phyloP scores from a whole-genome alignment of 1,140 invertebrate species.

The Copidosoma floridanum region DNA sequence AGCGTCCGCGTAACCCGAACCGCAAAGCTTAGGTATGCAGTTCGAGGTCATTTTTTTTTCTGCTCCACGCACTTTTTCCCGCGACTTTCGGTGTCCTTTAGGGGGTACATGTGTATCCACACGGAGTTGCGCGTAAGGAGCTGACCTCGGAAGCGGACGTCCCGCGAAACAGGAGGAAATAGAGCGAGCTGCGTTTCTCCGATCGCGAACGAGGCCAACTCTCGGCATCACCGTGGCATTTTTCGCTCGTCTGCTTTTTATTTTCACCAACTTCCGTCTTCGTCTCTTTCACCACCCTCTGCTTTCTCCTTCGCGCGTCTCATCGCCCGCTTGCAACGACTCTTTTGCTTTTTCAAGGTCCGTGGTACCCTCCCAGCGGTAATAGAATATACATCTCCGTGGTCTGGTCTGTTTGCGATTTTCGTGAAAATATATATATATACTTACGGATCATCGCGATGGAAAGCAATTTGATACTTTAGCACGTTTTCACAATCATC shows the following conservation, averaged over 20 bases:
- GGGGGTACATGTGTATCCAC: no score
- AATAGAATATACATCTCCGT: no score
- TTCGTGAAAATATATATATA: no score
- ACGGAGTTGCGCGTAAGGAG: neutral
- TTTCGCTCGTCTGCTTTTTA: neutral
- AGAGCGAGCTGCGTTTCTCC: neutral
- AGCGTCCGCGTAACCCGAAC: no score
- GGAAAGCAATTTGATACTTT: no score
- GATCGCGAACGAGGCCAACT: conserved; percentile 1
- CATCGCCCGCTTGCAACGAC: neutral
- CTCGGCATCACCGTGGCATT: neutral
- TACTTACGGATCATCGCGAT: no score
- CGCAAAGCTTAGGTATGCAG: no score
- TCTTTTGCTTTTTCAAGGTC: neutral
- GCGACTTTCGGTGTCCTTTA: no score
- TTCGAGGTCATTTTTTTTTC: neutral
- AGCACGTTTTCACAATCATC: no score
- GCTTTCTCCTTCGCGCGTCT: no score
- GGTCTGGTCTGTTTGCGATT: no score
- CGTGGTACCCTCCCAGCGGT: neutral
- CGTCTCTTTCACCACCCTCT: no score
- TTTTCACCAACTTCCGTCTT: neutral
- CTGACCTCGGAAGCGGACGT: conserved; percentile 2
- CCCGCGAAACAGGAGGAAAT: neutral
- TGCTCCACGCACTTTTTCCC: neutral